These are phyloP conservation scores for Volucella zonaria DNA, from an alignment of 2,888 invertebrate species.

Conservation along the genomic window DNA sequence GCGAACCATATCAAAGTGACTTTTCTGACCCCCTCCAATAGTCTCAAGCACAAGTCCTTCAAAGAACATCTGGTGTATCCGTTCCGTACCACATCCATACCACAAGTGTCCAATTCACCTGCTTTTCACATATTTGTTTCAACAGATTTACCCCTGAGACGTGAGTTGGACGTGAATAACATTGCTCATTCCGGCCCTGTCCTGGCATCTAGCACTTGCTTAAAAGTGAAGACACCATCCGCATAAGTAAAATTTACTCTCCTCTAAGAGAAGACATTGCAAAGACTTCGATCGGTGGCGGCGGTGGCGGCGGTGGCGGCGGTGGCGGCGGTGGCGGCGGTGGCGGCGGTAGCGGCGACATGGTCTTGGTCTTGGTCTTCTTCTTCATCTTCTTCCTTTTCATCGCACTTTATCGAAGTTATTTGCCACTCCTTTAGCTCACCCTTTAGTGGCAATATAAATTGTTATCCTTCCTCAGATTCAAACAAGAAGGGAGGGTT, in stretches of 20 bases:
- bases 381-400: background rate
- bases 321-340: too few relatives aligned
- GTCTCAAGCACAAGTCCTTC: too few relatives aligned
- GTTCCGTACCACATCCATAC: too few relatives aligned
- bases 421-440: slow-evolving; percentile 25
- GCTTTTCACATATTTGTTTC: too few relatives aligned
- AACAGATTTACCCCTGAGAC: too few relatives aligned
- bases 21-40: too few relatives aligned
- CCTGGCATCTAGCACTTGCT: background rate
- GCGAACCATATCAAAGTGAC: too few relatives aligned
- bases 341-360: too few relatives aligned
- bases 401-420: slow-evolving; percentile 5
- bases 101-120: too few relatives aligned
- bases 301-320: too few relatives aligned
- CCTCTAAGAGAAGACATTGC: slow-evolving; percentile 2
- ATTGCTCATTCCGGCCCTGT: slow-evolving; percentile 28
- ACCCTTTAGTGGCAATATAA: slow-evolving; percentile 48
- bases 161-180: too few relatives aligned
- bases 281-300: background rate
- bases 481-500: slow-evolving; percentile 20
- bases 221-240: slow-evolving; percentile 57
- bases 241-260: slow-evolving; percentile 57
- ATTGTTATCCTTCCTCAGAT: slow-evolving; percentile 58
- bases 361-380: background rate
- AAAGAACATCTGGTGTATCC: too few relatives aligned